Evolutionary conservation across 2,113 vertebrate species (phyloP).

Genomic region (Charadrius vociferus): DNA sequence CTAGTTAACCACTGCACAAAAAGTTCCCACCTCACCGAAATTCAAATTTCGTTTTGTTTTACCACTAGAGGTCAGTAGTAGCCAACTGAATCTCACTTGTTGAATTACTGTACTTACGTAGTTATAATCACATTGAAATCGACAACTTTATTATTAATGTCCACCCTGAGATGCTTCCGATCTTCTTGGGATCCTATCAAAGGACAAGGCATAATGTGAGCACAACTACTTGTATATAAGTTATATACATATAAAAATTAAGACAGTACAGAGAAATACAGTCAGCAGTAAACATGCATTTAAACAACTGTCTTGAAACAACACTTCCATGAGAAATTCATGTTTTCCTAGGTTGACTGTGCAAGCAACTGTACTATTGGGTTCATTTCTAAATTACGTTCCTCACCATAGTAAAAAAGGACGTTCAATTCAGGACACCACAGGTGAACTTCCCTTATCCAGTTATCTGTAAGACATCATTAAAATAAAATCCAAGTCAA

Average conservation of each 20-base stretch:
- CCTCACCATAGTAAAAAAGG: constrained; percentile 91
- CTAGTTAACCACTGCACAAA: neutral
- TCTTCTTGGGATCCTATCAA: constrained; percentile 89
- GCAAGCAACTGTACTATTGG: neutral
- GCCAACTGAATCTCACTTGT: neutral
- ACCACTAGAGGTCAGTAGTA: constrained; percentile 50
- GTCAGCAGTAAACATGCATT: neutral
- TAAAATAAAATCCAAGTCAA: neutral
- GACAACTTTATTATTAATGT: constrained; percentile 82
- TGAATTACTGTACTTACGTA: constrained; percentile 84
- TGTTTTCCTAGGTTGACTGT: neutral
- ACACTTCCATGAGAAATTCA: neutral
- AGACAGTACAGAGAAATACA: neutral
- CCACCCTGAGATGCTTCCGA: constrained; percentile 85
- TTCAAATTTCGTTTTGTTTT: neutral
- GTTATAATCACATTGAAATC: constrained; percentile 92
- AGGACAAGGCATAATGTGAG: neutral
- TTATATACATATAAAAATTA: neutral
- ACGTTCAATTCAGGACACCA: constrained; percentile 93
- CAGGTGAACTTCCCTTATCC: constrained; percentile 90
- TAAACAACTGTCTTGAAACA: neutral
- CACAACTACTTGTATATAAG: neutral
- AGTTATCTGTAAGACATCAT: constrained; percentile 86
- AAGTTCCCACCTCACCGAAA: neutral
- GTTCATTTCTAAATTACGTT: neutral